Conservation (phyloP, 2,888 invertebrate species). For the Leistus spinibarbis region DNA sequence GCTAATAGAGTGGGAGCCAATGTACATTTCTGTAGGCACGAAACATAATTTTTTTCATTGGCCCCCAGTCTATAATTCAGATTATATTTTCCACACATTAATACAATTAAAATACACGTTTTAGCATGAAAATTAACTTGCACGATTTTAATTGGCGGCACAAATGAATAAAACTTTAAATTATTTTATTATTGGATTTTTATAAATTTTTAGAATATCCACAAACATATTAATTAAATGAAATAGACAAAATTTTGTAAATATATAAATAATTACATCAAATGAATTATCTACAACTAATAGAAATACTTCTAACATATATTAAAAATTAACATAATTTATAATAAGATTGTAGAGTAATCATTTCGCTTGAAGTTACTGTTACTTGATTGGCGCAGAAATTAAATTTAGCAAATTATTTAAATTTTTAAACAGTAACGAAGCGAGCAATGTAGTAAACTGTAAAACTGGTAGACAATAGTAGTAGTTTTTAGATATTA, state of each 20-base stretch:
- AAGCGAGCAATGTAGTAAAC: neutral
- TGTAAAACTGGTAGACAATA: neutral
- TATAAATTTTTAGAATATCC: neutral
- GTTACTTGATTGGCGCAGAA: neutral
- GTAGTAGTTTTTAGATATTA: neutral
- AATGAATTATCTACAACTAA: neutral
- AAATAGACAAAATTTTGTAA: too few species aligned
- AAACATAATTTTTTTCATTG: neutral
- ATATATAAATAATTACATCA: neutral
- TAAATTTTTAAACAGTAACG: neutral
- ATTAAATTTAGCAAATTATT: neutral
- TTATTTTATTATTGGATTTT: neutral
- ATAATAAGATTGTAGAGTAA: neutral
- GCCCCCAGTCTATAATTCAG: neutral
- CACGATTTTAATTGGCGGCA: neutral
- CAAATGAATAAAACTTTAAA: neutral
- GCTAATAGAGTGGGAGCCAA: too few species aligned
- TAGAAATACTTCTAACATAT: neutral
- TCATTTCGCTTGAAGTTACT: neutral
- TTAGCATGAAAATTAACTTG: neutral
- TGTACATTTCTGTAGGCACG: neutral
- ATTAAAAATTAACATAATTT: neutral
- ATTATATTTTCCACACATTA: neutral
- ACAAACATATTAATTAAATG: too few species aligned
- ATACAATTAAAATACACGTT: neutral